Evolutionary conservation across 2,888 invertebrate species (phyloP), one percentile per base, ranked within the genome.

Genomic region (Andrena chrysosceles): DNA sequence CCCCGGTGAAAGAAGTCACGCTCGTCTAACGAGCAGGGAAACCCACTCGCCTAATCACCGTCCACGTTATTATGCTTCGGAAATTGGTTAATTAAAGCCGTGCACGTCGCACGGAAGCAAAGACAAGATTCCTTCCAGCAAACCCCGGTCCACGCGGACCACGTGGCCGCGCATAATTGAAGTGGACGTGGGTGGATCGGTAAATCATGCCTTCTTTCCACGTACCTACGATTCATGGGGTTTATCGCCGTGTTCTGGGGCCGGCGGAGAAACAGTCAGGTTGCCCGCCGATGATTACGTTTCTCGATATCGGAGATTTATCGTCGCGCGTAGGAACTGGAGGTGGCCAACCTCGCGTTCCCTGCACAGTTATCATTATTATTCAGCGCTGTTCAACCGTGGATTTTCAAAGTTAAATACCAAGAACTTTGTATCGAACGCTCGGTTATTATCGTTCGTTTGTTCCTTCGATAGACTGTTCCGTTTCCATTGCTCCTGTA

Each of bases 221-320:
- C 42, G 76, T n/a, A 48, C 66, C 54, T 49, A 20, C 23, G 56
- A 26, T 23, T 56, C 23, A 48, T 42, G 16, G 29, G 75, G 70
- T 82, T 82, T 69, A 59, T 69, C 63, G 63, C 68, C 73, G 73
- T 64, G 73, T 81, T 42, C 77, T 54, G 52, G 20, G 49, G 68
- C 67, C 48, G 62, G 60, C 35, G 56, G 8, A 6, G 73, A 73
- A 81, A 81, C 63, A 81, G 80, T 48, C 79, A 31, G 60, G 60
- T 68, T 59, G 52, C 29, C 52, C 5, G 69, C 48, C 59, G 74
- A 81, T 49, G 81, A 81, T 74, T 81, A 66, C 73, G 81, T 80
- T 80, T 59, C 81, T 81, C 81, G 81, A 81, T 81, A 81, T 74
- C 81, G 69, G 52, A 70, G 81, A 81, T 81, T 81, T 81, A 81